Conservation (phyloP, 2,888 invertebrate genomes). For the Iphiclides podalirius region DNA sequence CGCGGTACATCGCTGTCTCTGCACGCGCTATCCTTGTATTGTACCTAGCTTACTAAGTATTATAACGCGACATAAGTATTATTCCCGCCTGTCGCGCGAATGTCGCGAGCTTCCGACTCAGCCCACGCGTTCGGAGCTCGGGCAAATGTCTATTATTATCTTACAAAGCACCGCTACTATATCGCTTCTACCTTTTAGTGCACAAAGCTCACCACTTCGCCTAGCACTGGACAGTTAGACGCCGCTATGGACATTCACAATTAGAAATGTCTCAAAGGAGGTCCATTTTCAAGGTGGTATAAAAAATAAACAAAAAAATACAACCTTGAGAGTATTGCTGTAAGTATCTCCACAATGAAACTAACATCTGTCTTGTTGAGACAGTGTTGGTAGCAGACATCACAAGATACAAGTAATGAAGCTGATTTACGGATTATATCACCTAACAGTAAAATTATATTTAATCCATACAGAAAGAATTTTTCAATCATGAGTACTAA, state of each 20-base stretch:
- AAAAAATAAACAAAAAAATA: not conserved
- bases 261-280: slow-evolving; percentile 6
- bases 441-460: not conserved
- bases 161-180: slow-evolving; percentile 10
- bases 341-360: too few species aligned
- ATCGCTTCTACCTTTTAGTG: not conserved
- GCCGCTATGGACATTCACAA: not conserved
- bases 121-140: not conserved
- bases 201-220: slow-evolving; percentile 1
- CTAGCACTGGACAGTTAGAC: not conserved
- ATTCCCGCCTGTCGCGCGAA: not conserved
- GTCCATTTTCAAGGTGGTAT: slow-evolving; percentile 1
- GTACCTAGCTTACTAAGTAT: not conserved
- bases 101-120: slow-evolving; percentile 2
- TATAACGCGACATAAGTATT: not conserved
- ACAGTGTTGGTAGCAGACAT: too few species aligned
- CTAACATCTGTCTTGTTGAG: too few species aligned
- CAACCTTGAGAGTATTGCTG: too few species aligned
- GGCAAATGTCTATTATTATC: slow-evolving; percentile 10
- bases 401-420: not conserved
- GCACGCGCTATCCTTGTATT: not conserved
- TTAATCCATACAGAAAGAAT: not conserved
- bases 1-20: not conserved
- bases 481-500: too few species aligned
- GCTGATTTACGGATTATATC: not conserved